Percentiles rank a stretch among this genome's conserved stretches.
Evolutionary conservation across 2,888 invertebrate genomes (phyloP).

Genomic region (Sympetrum striolatum): DNA sequence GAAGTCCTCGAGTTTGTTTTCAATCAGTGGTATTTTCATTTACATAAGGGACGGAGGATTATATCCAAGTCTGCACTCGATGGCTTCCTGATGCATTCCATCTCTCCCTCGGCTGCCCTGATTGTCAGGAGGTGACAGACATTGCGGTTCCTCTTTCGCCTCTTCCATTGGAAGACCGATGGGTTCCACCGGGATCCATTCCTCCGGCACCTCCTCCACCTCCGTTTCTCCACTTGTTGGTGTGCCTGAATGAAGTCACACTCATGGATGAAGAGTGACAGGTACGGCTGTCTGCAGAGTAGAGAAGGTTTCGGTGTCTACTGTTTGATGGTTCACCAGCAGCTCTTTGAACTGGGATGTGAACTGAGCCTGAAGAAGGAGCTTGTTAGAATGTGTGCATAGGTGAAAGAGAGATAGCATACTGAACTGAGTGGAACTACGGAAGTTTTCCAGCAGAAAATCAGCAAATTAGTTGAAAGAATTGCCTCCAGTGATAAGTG

Average conservation of each 20-base stretch:
- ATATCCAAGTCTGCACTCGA: constrained; percentile 46
- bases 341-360: constrained; percentile 57
- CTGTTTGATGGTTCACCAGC: constrained; percentile 14
- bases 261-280: neutral
- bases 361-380: constrained; percentile 56
- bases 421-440: constrained; percentile 12
- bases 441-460: too few species aligned
- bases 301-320: constrained; percentile 11
- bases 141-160: neutral
- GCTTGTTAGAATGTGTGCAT: neutral
- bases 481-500: neutral
- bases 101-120: neutral
- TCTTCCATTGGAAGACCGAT: neutral
- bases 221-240: constrained; percentile 18
- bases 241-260: neutral
- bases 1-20: neutral
- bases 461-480: neutral
- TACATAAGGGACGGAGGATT: neutral
- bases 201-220: neutral
- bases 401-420: neutral
- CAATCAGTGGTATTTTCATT: neutral
- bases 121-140: constrained; percentile 6
- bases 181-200: neutral
- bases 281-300: neutral
- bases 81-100: constrained; percentile 28